Base-by-base conservation (phyloP, 2,888 invertebrate species). In the Harpalus rufipes region DNA sequence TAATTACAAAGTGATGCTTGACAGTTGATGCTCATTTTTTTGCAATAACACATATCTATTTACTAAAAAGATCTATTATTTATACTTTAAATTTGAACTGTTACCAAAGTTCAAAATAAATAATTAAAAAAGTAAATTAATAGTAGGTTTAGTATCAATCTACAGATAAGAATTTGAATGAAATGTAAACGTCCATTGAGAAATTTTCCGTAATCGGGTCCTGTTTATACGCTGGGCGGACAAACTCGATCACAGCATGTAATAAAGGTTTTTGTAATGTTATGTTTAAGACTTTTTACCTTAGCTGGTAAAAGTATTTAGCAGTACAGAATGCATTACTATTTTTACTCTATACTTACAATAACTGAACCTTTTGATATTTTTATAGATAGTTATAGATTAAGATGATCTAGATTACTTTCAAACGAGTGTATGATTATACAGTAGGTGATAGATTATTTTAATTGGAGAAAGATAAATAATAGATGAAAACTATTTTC, bases 231-330 rank as follows among this genome's bases (percentile, higher is more conserved):
- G 32, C 32, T 32, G 32, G 32, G 32, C 32, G 32, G 32, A 68
- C 41, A 68, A 68, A 68, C 12, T 16, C 68, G 68, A 68, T 68
- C 68, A 68, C 14, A 68, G 41, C 68, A 14, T 68, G 41, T 68
- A 68, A 68, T 68, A 68, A 68, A 32, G 39, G 8, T 68, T 68
- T 68, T 68, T 68, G 39, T 39, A 68, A 32, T 68, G 41, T 68
- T 68, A 21, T 65, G 65, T 65, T 65, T 65, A 39, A 68, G 18
- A n/a, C 39, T 68, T 68, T 68, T 68, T 68, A 68, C 39, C 41
- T 68, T 39, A n/a, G 16, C 25, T 10, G 63, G 63, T 63, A 63
- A 25, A 41, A 68, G 68, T 68, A 68, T 68, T 68, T 32, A 68
- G 18, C 41, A 65, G 25, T 65, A 32, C 25, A 65, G 25, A 25